Evolutionary conservation across 2,113 vertebrate species (phyloP).

Genomic region (Hyla sarda): DNA sequence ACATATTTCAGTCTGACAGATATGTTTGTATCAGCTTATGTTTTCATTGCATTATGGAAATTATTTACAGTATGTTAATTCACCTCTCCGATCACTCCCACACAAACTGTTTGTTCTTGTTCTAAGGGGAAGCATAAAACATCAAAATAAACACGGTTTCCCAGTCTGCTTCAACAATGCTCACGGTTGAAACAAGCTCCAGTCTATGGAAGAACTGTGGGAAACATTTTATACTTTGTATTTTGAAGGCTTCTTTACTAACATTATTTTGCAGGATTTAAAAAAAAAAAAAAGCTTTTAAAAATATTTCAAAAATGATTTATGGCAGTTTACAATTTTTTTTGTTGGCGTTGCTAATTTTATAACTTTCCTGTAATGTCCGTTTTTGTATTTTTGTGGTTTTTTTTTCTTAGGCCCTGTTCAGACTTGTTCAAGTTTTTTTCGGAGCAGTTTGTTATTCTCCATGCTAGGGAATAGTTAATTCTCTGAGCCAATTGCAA

Average conservation of each 20-base stretch:
- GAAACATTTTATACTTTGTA: background rate
- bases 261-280: background rate
- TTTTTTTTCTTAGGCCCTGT: too few relatives aligned
- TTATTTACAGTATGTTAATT: background rate
- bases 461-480: too few relatives aligned
- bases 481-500: too few relatives aligned
- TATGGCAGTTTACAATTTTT: too few relatives aligned
- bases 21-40: background rate
- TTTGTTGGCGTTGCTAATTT: too few relatives aligned
- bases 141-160: background rate
- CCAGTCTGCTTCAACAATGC: background rate
- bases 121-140: background rate
- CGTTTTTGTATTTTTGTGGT: too few relatives aligned
- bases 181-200: background rate
- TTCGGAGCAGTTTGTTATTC: too few relatives aligned
- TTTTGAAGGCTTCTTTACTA: background rate
- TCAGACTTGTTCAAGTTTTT: too few relatives aligned
- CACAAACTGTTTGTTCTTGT: conserved; percentile 27
- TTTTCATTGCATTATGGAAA: background rate
- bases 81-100: background rate
- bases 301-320: too few relatives aligned
- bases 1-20: background rate
- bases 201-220: background rate
- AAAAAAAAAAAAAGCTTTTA: too few relatives aligned
- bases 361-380: too few relatives aligned